A percentile compares a stretch with the other conserved stretches of the same genome.
phyloP scores from a whole-genome alignment of 2,797 vertebrate genomes.

The Menidia menidia region DNA sequence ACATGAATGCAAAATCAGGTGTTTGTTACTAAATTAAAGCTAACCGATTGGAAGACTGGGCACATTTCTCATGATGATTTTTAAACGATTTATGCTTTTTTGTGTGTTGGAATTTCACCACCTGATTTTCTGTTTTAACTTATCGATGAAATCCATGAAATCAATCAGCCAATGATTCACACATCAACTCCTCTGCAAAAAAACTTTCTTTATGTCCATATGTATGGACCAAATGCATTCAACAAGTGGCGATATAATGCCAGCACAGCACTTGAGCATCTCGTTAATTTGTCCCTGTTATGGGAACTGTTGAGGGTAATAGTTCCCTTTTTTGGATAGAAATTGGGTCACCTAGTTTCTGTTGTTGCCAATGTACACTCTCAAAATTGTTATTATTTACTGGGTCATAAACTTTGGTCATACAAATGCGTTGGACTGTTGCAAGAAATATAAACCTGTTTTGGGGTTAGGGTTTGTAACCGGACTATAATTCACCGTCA shows the following conservation, averaged over 20 bases:
- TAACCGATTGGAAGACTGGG: not conserved
- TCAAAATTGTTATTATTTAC: slow-evolving; percentile 18
- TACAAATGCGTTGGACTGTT: slow-evolving; percentile 4
- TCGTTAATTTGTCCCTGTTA: slow-evolving; percentile 52
- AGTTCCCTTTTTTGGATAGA: slow-evolving; percentile 69
- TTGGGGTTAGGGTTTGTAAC: too few relatives aligned
- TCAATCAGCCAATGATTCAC: not conserved
- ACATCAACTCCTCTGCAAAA: not conserved
- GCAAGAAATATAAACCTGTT: not conserved
- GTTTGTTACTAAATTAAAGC: not conserved
- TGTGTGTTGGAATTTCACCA: not conserved
- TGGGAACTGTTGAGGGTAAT: slow-evolving; percentile 64
- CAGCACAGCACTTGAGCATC: slow-evolving; percentile 36
- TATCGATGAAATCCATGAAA: not conserved
- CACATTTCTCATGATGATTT: not conserved
- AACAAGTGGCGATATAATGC: slow-evolving; percentile 23
- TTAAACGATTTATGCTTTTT: not conserved
- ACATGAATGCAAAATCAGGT: not conserved
- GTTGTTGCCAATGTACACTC: slow-evolving; percentile 48
- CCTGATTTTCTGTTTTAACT: not conserved
- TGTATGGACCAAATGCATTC: slow-evolving; percentile 5
- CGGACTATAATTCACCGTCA: too few relatives aligned
- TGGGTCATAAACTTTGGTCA: slow-evolving; percentile 17
- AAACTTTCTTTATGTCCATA: not conserved
- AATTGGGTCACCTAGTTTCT: slow-evolving; percentile 83